Conservation (phyloP, 2,888 invertebrate species). For the Macropis europaea region DNA sequence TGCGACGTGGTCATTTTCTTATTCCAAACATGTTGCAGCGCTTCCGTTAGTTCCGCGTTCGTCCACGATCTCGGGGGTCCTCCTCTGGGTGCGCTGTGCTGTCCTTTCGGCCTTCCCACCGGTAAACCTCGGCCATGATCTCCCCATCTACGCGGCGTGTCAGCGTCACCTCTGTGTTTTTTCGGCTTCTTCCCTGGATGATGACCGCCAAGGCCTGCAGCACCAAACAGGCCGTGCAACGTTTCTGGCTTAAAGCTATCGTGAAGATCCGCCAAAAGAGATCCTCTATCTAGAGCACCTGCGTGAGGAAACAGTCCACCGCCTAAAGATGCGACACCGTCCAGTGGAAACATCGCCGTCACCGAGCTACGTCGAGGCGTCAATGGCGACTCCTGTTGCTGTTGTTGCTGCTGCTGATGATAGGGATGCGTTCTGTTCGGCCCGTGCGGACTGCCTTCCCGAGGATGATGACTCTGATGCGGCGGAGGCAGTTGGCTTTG, state of each 20-base stretch:
- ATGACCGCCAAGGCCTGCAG: constrained; percentile 59
- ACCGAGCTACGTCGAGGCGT: constrained; percentile 63
- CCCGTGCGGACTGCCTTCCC: constrained; percentile 73
- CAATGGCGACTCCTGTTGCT: constrained; percentile 64
- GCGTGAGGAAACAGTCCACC: constrained; percentile 72
- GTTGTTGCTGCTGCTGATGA: constrained; percentile 63
- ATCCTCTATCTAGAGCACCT: constrained; percentile 68
- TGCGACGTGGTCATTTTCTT: constrained; percentile 97
- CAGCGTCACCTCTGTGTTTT: constrained; percentile 68
- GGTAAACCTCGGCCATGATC: constrained; percentile 77
- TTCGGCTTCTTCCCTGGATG: constrained; percentile 72
- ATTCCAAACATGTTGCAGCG: constrained; percentile 96
- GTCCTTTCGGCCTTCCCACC: constrained; percentile 93
- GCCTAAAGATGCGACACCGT: constrained; percentile 69
- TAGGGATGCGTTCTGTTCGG: constrained; percentile 59
- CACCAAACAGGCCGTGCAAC: constrained; percentile 72
- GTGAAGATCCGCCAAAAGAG: constrained; percentile 72
- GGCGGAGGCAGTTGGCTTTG: constrained; percentile 66
- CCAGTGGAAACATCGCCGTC: constrained; percentile 71
- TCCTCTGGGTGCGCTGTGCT: constrained; percentile 94
- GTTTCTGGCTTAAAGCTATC: constrained; percentile 77
- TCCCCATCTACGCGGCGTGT: constrained; percentile 72
- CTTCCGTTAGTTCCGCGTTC: constrained; percentile 94
- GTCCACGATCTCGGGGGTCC: constrained; percentile 96
- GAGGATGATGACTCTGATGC: constrained; percentile 66